phyloP scores from a whole-genome alignment of 2,797 vertebrate genomes.

The Falco concolor region DNA sequence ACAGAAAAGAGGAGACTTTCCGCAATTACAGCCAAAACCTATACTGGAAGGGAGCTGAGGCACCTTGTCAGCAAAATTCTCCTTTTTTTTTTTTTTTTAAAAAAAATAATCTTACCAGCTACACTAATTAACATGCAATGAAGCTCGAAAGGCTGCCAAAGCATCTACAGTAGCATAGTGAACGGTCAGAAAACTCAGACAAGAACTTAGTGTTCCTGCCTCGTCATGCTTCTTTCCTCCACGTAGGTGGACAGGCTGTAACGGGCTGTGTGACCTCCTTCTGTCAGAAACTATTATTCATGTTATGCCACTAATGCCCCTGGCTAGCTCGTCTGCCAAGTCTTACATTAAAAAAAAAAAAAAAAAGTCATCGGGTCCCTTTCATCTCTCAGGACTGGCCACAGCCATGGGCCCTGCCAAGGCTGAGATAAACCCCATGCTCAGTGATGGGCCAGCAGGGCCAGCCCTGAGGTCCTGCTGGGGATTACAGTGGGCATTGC shows the following conservation, averaged over 20 bases:
- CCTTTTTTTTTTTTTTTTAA: not conserved
- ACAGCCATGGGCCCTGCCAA: fast-evolving
- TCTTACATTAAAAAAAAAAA: not conserved
- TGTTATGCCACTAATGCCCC: conserved; percentile 33
- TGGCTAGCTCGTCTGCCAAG: conserved; percentile 17
- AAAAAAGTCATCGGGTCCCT: not conserved
- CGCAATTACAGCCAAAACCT: not conserved
- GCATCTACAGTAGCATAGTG: conserved; percentile 38
- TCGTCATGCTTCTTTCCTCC: conserved; percentile 47
- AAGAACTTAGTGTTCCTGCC: conserved; percentile 65
- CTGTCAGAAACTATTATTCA: conserved; percentile 63
- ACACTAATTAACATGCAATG: conserved; percentile 43
- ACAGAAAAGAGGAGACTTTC: not conserved
- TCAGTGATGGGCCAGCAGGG: not conserved
- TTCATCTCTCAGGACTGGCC: not conserved
- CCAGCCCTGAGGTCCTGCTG: not conserved
- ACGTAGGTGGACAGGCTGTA: conserved; percentile 52
- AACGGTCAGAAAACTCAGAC: conserved; percentile 51
- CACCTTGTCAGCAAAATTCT: conserved; percentile 8
- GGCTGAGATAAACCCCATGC: not conserved
- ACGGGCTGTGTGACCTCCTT: conserved; percentile 59
- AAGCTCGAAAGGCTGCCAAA: conserved; percentile 23
- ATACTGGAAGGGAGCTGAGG: not conserved
- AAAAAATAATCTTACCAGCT: not conserved
- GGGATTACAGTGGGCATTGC: not conserved